Conservation (phyloP, 1,140 invertebrate genomes). For the Drosophila equinoxialis region DNA sequence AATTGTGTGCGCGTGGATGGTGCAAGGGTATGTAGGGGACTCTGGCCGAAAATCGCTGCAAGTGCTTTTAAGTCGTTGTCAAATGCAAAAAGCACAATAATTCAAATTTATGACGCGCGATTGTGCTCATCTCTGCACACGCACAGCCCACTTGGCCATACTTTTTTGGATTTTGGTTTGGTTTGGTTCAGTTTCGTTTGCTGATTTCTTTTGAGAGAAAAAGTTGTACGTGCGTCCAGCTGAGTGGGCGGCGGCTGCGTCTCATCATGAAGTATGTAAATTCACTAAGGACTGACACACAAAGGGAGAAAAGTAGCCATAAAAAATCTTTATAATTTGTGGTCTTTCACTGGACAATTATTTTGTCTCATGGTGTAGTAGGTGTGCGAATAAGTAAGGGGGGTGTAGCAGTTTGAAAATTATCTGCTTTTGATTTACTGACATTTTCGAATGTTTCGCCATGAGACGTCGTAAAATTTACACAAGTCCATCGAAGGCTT, state of each 20-base stretch:
- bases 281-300: conserved; percentile 51
- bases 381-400: conserved; percentile 16
- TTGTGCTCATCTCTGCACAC: conserved; percentile 70
- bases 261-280: conserved; percentile 75
- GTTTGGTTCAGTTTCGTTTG: conserved; percentile 2
- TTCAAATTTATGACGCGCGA: conserved; percentile 79
- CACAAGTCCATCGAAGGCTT: conserved; percentile 28
- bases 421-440: conserved; percentile 76
- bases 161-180: conserved; percentile 4
- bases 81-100: conserved; percentile 80
- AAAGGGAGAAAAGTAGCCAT: conserved; percentile 43
- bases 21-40: conserved; percentile 35
- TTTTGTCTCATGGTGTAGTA: conserved; percentile 52
- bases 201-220: conserved; percentile 58
- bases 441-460: conserved; percentile 37
- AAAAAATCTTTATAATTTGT: conserved; percentile 79
- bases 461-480: conserved; percentile 61
- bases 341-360: conserved; percentile 71
- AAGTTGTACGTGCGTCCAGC: conserved; percentile 69
- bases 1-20: conserved; percentile 18
- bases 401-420: conserved; percentile 53
- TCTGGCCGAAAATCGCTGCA: conserved; percentile 75
- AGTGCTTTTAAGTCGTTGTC: conserved; percentile 80
- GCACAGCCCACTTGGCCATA: conserved; percentile 52
- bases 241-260: conserved; percentile 42